Percentiles rank a stretch among this genome's conserved stretches.
These are phyloP conservation scores for Phyllostomus discolor DNA, from an alignment of 2,113 vertebrate species.

Conservation along the genomic window DNA sequence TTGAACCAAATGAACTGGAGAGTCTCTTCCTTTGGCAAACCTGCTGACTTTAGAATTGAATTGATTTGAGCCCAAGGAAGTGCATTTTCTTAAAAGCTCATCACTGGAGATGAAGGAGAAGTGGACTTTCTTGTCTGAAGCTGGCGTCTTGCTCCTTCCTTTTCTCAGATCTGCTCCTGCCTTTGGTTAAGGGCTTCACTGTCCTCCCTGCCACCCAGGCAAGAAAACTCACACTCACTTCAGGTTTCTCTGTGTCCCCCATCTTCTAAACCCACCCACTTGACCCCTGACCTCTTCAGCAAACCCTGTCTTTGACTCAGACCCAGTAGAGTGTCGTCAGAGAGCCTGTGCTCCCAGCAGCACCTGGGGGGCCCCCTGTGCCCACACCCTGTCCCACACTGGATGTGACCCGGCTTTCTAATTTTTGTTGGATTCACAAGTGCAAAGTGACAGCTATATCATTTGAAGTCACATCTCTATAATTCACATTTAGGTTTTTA, in stretches of 20 bases:
- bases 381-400: background rate
- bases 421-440: background rate
- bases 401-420: background rate
- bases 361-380: accelerated
- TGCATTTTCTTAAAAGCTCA: background rate
- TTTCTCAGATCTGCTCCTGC: background rate
- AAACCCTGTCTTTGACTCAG: background rate
- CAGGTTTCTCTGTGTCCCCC: background rate
- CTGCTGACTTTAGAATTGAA: background rate
- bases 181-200: background rate
- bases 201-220: background rate
- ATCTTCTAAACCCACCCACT: background rate
- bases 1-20: background rate
- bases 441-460: background rate
- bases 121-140: background rate
- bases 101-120: background rate
- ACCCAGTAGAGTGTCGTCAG: background rate
- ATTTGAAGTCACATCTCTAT: background rate
- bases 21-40: background rate
- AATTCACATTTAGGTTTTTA: background rate
- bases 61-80: background rate
- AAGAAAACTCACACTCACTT: background rate
- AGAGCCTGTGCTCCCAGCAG: background rate
- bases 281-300: background rate
- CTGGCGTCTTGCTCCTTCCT: background rate